Conservation (phyloP, 2,113 vertebrate species). For the Leucosticte australis region DNA sequence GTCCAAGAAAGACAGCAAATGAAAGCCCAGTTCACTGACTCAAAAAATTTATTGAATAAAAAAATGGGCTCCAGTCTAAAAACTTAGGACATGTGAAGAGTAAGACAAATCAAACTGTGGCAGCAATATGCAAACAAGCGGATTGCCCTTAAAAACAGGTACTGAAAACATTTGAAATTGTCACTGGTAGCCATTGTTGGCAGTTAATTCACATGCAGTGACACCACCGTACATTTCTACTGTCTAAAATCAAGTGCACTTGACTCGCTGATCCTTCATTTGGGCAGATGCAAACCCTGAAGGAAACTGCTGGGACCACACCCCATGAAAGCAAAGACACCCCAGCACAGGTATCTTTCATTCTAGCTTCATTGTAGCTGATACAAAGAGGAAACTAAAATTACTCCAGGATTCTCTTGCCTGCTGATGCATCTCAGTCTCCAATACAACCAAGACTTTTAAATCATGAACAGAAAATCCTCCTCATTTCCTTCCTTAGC, state of each 20-base stretch:
- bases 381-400: background rate
- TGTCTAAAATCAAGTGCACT: background rate
- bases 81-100: background rate
- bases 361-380: background rate
- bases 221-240: accelerated
- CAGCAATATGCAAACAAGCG: background rate
- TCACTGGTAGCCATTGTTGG: background rate
- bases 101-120: background rate
- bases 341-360: background rate
- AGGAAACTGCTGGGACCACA: background rate
- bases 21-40: background rate
- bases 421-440: background rate
- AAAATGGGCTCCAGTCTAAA: background rate
- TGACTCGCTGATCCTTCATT: background rate
- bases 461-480: background rate
- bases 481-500: background rate
- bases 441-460: background rate
- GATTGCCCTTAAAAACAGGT: background rate
- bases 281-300: background rate
- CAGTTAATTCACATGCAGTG: background rate
- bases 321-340: background rate
- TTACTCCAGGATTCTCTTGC: background rate
- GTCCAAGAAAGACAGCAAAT: background rate
- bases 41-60: background rate
- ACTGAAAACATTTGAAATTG: background rate